Conservation (phyloP, 2,888 invertebrate genomes). For the Ormyrus nitidulus region DNA sequence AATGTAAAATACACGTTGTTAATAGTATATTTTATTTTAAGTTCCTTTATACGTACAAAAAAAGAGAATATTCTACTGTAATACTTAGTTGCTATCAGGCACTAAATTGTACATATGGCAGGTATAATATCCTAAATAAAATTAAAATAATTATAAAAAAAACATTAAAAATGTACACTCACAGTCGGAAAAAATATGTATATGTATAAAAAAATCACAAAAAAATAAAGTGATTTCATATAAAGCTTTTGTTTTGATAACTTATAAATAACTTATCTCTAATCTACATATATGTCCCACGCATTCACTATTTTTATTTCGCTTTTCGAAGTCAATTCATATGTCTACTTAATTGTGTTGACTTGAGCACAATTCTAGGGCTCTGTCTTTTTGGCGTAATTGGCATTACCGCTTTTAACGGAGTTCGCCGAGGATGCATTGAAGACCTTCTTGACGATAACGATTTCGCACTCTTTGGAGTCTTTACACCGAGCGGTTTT, state of each 20-base stretch:
- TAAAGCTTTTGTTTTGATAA: conserved; percentile 8
- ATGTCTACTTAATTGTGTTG: conserved; percentile 64
- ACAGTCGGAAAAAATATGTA: conserved; percentile 44
- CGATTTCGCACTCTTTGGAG: conserved; percentile 78
- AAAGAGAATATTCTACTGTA: conserved; percentile 35
- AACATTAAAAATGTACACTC: conserved; percentile 45
- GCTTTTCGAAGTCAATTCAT: conserved; percentile 53
- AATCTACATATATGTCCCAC: not conserved
- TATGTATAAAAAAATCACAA: conserved; percentile 44
- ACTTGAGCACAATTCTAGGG: conserved; percentile 67
- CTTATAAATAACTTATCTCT: conserved; percentile 33
- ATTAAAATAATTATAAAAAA: conserved; percentile 50
- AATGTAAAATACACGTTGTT: conserved; percentile 42
- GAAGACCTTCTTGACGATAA: conserved; percentile 75
- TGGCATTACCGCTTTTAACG: conserved; percentile 76
- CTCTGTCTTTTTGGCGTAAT: conserved; percentile 70
- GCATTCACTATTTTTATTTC: not conserved
- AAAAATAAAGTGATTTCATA: conserved; percentile 39
- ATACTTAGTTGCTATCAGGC: conserved; percentile 42
- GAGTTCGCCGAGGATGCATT: conserved; percentile 78
- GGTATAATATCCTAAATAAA: conserved; percentile 33
- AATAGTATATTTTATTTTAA: conserved; percentile 37
- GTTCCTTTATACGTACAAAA: conserved; percentile 34
- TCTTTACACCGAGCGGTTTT: conserved; percentile 78
- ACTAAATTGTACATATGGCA: conserved; percentile 45